phyloP scores from a whole-genome alignment of 2,797 vertebrate genomes.

The Cygnus olor region DNA sequence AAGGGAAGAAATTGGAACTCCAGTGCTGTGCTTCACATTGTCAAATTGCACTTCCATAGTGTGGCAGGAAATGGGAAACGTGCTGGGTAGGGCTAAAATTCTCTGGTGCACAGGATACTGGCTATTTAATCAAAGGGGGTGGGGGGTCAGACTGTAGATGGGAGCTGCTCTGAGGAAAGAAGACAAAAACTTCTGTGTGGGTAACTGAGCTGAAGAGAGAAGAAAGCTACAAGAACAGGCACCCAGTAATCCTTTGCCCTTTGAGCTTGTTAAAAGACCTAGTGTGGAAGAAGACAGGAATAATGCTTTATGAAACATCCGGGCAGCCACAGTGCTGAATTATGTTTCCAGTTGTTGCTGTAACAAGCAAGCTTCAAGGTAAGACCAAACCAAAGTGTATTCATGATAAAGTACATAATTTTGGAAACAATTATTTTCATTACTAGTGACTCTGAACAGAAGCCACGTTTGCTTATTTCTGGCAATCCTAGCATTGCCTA shows the following conservation, averaged over 20 bases:
- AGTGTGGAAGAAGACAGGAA: neutral
- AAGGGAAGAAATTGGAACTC: neutral
- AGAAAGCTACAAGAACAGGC: neutral
- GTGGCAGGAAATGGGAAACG: neutral
- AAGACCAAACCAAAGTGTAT: neutral
- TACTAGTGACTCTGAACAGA: neutral
- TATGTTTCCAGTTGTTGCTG: neutral
- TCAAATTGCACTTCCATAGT: neutral
- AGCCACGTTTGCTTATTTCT: neutral
- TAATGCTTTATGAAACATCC: neutral
- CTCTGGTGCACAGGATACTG: neutral
- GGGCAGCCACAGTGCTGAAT: neutral
- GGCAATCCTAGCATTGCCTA: neutral
- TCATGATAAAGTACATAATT: neutral
- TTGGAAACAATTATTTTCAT: neutral
- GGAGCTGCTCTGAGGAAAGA: neutral
- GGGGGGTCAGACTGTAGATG: accelerated
- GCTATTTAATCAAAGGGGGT: neutral
- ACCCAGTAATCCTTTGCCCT: neutral
- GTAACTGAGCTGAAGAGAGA: neutral
- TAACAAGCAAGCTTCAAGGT: neutral
- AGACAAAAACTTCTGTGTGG: neutral
- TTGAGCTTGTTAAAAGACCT: accelerated
- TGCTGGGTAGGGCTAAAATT: neutral
- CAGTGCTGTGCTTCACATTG: neutral